Percentiles rank a stretch among this genome's conserved stretches.
phyloP scores from a whole-genome alignment of 2,888 invertebrate genomes.

The Tetragonula carbonaria region DNA sequence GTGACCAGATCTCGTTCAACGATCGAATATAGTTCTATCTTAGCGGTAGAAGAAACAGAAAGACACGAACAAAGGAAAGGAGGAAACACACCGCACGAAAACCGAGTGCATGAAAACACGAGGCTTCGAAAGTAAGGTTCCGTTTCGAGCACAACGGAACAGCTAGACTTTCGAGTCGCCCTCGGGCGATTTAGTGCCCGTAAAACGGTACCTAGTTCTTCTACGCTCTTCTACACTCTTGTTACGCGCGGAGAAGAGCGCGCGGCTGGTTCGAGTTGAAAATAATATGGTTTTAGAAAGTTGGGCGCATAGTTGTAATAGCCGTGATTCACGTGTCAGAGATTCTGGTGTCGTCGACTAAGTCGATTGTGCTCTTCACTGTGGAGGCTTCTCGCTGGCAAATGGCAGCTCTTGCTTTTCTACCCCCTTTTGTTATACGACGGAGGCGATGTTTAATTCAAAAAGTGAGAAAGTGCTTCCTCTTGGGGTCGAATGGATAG shows the following conservation, averaged over 20 bases:
- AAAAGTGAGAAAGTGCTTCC: no score
- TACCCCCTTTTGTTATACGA: background rate
- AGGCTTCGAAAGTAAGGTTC: background rate
- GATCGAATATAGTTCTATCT: background rate
- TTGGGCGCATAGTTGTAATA: constrained; percentile 2
- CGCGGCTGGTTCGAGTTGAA: background rate
- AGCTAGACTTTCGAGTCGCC: constrained; percentile 33
- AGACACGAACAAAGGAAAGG: background rate
- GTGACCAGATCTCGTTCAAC: background rate
- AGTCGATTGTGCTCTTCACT: no score
- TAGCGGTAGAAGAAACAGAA: background rate
- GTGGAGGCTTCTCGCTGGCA: background rate
- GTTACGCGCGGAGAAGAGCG: background rate
- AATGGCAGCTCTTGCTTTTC: background rate
- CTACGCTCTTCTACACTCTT: background rate
- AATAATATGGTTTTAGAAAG: constrained; percentile 44
- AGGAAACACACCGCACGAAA: background rate
- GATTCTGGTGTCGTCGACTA: background rate
- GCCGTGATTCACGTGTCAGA: background rate
- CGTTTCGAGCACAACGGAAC: constrained; percentile 25
- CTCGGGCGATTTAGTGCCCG: constrained; percentile 59
- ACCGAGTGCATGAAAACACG: background rate
- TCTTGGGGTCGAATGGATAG: no score
- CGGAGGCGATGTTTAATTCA: background rate
- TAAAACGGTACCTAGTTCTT: constrained; percentile 70